These are phyloP conservation scores for Sycophila texana DNA, from an alignment of 2,888 invertebrate species.

Conservation along the genomic window DNA sequence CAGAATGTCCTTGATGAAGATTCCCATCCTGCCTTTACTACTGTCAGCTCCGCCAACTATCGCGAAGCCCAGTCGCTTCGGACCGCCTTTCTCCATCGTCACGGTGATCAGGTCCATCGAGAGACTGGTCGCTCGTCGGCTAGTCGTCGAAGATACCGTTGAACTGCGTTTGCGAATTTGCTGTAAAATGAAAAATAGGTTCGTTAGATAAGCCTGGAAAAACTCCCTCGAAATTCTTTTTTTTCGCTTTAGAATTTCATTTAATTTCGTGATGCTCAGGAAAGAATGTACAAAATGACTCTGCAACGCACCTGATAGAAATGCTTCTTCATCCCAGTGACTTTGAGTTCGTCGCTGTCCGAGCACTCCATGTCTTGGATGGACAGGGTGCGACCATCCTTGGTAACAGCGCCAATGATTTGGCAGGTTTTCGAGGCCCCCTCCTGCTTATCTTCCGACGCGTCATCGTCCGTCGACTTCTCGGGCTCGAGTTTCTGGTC, in stretches of 20 bases:
- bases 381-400: conserved; percentile 65
- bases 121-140: conserved; percentile 66
- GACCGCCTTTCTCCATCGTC: conserved; percentile 78
- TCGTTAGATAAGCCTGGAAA: conserved; percentile 14
- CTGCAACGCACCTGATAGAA: conserved; percentile 66
- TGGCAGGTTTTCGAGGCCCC: conserved; percentile 55
- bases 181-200: background rate
- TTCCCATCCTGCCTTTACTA: conserved; percentile 80
- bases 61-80: conserved; percentile 81
- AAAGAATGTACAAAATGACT: background rate
- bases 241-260: background rate
- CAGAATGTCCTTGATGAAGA: conserved; percentile 81
- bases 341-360: conserved; percentile 59
- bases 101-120: conserved; percentile 71
- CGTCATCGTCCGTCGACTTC: background rate
- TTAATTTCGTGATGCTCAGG: background rate
- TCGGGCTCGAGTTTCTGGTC: too few species aligned
- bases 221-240: background rate
- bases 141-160: conserved; percentile 54
- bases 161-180: conserved; percentile 65
- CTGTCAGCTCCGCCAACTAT: conserved; percentile 82
- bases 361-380: conserved; percentile 56
- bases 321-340: conserved; percentile 76
- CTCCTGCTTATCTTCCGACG: background rate
- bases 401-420: conserved; percentile 63